Conservation (phyloP, 2,888 invertebrate genomes). For the Drosophila stalkeri region DNA sequence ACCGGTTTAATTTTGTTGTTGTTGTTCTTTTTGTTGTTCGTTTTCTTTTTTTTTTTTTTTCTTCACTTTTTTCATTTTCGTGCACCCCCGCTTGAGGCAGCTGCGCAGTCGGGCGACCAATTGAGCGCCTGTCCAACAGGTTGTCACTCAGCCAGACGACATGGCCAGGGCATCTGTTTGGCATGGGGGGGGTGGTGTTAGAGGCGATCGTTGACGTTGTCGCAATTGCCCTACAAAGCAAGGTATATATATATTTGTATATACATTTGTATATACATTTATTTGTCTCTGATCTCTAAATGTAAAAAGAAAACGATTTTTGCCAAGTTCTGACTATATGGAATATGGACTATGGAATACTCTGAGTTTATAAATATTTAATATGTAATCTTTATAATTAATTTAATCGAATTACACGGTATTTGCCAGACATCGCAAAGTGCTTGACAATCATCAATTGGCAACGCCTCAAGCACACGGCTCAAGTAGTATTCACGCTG, state of each 20-base stretch:
- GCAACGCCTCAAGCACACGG: conserved; percentile 30
- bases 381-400: not conserved
- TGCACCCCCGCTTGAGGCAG: not conserved
- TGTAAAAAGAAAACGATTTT: not conserved
- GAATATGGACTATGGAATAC: not conserved
- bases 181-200: no score
- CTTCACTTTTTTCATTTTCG: not conserved
- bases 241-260: conserved; percentile 3
- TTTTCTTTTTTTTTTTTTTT: no score
- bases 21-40: not conserved
- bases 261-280: not conserved
- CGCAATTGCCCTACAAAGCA: conserved; percentile 20
- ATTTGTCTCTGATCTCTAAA: not conserved
- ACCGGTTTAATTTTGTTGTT: conserved; percentile 38
- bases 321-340: not conserved
- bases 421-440: conserved; percentile 3
- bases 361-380: not conserved
- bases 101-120: conserved; percentile 30
- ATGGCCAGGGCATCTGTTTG: conserved; percentile 28
- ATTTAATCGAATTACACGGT: conserved; percentile 15
- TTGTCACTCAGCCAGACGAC: conserved; percentile 59
- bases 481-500: conserved; percentile 17
- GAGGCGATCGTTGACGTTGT: conserved; percentile 7
- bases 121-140: conserved; percentile 63
- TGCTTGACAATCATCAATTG: conserved; percentile 12